Evolutionary conservation across 2,797 vertebrate genomes (phyloP), one percentile per base, ranked within the genome.

Genomic region (Schizothorax lantsangensis): DNA sequence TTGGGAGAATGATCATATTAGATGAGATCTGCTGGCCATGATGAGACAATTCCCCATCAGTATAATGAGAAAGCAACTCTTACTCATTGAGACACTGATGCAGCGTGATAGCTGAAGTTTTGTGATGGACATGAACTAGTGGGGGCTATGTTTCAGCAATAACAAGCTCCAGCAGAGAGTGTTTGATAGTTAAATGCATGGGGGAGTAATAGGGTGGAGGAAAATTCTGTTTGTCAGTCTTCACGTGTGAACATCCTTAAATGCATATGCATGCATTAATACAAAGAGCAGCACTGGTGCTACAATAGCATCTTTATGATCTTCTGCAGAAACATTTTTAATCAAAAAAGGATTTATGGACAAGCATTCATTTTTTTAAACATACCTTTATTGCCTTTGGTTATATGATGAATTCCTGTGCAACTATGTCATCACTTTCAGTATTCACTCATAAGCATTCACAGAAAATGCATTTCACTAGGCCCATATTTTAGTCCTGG

Each of bases 11-110:
- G 15, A 66, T 36, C 40, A 66, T 38, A 43, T 68, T n/a, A 68
- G 9, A 77, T 66, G 36, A 84, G 83, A 68, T 84, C 23, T 68
- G 23, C 38, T 84, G 47, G 62, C 38, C 23, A 19, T 84, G 83
- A 84, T 77, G 57, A 66, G 59, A 52, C 73, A 66, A 75, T 47
- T 64, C 19, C 26, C 59, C 23, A 68, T 68, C 23, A 54, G 59
- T 9, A 78, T 78, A 84, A 84, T 68, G 62, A 69, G 83, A 78
- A 78, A 68, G 43, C 40, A 64, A 64, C 59, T 77, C 19, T 26
- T 68, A 33, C 21, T 30, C 12, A 49, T 57, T 38, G 23, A 77
- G 23, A 77, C 33, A 66, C 59, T 66, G 19, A 15, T 26, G 26
- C 54, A 49, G 72, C 47, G 21, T 77, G n/a, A 66, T 23, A 36